Evolutionary conservation across 2,888 invertebrate species (phyloP).

Genomic region (Listrodromus nycthemerus): DNA sequence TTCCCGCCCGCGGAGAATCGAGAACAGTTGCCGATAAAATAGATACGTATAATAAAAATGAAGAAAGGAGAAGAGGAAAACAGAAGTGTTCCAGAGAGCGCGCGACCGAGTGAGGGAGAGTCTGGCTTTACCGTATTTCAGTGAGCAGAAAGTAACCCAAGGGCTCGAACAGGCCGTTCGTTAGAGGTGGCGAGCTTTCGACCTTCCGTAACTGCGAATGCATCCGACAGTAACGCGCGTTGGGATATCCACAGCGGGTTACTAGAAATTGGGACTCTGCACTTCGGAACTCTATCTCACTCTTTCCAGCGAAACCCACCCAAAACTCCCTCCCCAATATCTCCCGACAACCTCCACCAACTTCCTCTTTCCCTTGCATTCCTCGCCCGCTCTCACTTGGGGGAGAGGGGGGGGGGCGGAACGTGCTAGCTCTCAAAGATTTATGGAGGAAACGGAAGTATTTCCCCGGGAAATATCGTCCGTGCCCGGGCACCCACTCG

Average conservation of each 20-base stretch:
- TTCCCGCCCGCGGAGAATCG: no score
- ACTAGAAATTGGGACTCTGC: slow-evolving; percentile 76
- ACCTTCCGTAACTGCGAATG: slow-evolving; percentile 70
- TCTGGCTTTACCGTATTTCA: slow-evolving; percentile 59
- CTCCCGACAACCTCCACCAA: slow-evolving; percentile 51
- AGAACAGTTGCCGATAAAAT: slow-evolving; percentile 35
- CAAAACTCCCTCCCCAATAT: slow-evolving; percentile 47
- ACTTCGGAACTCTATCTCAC: slow-evolving; percentile 69
- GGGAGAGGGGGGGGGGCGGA: no score
- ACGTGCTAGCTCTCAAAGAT: slow-evolving; percentile 75
- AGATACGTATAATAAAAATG: slow-evolving; percentile 35
- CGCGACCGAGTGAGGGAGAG: slow-evolving; percentile 16
- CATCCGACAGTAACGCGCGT: slow-evolving; percentile 75
- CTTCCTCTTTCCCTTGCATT: slow-evolving; percentile 64
- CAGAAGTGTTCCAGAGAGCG: slow-evolving; percentile 5
- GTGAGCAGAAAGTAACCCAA: slow-evolving; percentile 55
- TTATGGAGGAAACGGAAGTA: slow-evolving; percentile 80
- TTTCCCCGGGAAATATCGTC: slow-evolving; percentile 80
- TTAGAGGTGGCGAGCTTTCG: slow-evolving; percentile 41
- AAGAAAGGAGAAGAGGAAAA: slow-evolving; percentile 29
- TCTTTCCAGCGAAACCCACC: slow-evolving; percentile 63
- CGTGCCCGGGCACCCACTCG: slow-evolving; percentile 72
- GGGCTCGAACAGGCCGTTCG: slow-evolving; percentile 40
- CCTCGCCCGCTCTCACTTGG: slow-evolving; percentile 57
- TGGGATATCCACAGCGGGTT: slow-evolving; percentile 52